These are phyloP conservation scores for Lasiurus borealis DNA, from an alignment of 2,113 vertebrate genomes.

Conservation along the genomic window DNA sequence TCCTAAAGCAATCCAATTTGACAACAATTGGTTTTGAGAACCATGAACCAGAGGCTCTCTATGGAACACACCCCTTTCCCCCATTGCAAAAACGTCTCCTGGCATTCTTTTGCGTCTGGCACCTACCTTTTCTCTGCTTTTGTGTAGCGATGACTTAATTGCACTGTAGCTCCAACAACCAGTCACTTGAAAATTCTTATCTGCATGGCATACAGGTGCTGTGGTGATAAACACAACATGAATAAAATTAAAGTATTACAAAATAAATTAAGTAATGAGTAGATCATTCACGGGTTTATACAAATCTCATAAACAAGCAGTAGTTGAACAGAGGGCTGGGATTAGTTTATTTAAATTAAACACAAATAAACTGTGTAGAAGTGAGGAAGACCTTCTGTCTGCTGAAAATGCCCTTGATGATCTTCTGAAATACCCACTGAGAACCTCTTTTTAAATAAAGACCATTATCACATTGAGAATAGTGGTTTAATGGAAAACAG, in stretches of 20 bases:
- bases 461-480: no score
- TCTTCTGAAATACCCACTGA: background rate
- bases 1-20: background rate
- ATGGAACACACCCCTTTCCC: background rate
- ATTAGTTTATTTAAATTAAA: conserved; percentile 62
- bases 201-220: conserved; percentile 18
- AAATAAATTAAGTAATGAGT: conserved; percentile 62
- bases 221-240: conserved; percentile 8
- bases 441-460: background rate
- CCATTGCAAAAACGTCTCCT: no score
- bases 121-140: background rate
- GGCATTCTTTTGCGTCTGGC: no score
- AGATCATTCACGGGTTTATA: conserved; percentile 53
- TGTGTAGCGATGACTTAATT: no score
- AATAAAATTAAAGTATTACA: conserved; percentile 51
- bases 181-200: background rate
- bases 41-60: background rate
- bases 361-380: conserved; percentile 17
- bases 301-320: conserved; percentile 67
- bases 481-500: background rate
- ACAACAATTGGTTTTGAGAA: background rate
- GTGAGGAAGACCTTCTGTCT: background rate
- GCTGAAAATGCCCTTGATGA: background rate
- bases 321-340: conserved; percentile 24
- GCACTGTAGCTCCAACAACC: background rate